Evolutionary conservation across 2,888 invertebrate genomes (phyloP), one percentile per base, ranked within the genome.

Genomic region (Leucozona laternaria): DNA sequence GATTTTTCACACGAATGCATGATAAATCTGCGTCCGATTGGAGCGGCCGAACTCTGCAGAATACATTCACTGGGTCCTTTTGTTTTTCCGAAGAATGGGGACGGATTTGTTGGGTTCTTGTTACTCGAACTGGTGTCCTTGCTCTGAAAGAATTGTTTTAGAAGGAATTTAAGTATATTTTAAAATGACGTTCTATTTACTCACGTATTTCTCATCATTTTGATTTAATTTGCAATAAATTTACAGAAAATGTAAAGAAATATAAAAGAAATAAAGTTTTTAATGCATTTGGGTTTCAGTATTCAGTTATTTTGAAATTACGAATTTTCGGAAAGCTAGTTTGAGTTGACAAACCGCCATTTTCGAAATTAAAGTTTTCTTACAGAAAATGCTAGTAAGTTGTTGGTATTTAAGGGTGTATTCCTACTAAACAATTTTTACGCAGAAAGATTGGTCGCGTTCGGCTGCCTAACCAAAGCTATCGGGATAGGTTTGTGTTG

Each of bases 31-130:
- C 93, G 17, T 95, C 95, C 71, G 95, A 94, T 90, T 95, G 95
- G 91, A 97, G 93, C 0, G 98, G 98, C 13, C 97, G 94, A 17
- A 98, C 92, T 22, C 98, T 94, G 90, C 98, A 98, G 90, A 95
- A 98, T 0, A 98, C 98, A 93, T 97, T 95, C 0, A 98, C 97
- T 0, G 97, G 96, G 92, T 97, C 97, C 88, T 94, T 93, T 48
- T 88, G 88, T 64, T 89, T 90, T 10, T 91, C 90, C 5, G 80
- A 82, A 13, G 84, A 84, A 22, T 88, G 77, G 2, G 71, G 86
- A 55, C 88, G 88, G 45, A 85, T 88, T 11, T 85, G 86, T 34
- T 88, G 90, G 0, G 89, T 89, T 80, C 90, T 90, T 8, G 89
- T 88, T 15, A 71, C 88, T 77, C 91, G 90, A 84, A 90, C 64